phyloP scores from a whole-genome alignment of 2,113 vertebrate genomes.

The Cryptomyrus ogoouensis region DNA sequence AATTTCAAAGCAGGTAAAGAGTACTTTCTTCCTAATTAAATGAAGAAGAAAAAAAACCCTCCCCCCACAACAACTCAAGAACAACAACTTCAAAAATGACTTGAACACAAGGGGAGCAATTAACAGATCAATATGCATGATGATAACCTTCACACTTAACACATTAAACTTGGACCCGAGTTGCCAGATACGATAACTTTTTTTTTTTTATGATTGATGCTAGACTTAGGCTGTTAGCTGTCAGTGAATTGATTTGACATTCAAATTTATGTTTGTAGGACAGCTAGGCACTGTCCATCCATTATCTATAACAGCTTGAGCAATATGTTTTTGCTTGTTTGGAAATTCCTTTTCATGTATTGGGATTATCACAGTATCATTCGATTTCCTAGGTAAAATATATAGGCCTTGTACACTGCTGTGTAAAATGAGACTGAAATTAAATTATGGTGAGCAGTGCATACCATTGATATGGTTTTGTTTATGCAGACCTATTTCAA shows the following conservation, averaged over 20 bases:
- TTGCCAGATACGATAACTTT: not conserved
- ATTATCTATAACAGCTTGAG: not conserved
- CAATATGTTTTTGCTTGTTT: not conserved
- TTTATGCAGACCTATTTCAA: not conserved
- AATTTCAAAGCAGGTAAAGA: too few species aligned
- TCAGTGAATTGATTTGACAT: not conserved
- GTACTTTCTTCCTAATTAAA: too few species aligned
- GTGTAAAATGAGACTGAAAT: not conserved
- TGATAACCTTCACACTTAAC: too few species aligned
- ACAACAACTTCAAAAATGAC: too few species aligned
- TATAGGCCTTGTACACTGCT: not conserved
- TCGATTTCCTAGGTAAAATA: not conserved
- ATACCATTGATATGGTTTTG: not conserved
- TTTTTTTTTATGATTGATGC: not conserved
- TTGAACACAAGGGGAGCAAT: too few species aligned
- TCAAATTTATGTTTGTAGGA: not conserved
- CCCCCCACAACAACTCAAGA: too few species aligned
- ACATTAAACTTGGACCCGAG: not conserved
- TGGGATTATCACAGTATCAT: not conserved
- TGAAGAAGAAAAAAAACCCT: too few species aligned
- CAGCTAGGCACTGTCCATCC: not conserved
- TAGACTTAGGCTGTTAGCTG: not conserved
- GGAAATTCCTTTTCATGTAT: not conserved
- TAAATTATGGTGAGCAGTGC: not conserved
- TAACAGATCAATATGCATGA: too few species aligned